These are phyloP conservation scores for Drosophila nigromelanica DNA, from an alignment of 1,140 invertebrate species.

Conservation along the genomic window DNA sequence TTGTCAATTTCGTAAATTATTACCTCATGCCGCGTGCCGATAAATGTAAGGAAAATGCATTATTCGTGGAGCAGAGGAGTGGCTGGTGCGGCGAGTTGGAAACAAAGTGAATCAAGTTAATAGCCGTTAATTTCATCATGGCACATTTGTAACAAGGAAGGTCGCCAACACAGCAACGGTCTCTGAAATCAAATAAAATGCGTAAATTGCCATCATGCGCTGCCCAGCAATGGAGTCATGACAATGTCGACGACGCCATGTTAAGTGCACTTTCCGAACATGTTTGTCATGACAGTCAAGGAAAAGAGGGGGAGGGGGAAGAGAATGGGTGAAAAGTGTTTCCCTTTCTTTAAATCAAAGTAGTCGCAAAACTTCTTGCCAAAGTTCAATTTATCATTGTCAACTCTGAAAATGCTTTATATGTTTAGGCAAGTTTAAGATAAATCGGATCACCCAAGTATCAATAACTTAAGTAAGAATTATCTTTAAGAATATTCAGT, in stretches of 20 bases:
- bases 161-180: constrained; percentile 42
- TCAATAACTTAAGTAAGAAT: not conserved
- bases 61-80: constrained; percentile 3
- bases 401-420: constrained; percentile 8
- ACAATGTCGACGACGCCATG: constrained; percentile 47
- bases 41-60: constrained; percentile 56
- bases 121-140: constrained; percentile 77
- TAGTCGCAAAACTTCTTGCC: constrained; percentile 11
- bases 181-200: constrained; percentile 73
- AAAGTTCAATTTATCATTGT: constrained; percentile 38
- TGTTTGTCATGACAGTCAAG: constrained; percentile 13
- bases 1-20: constrained; percentile 80
- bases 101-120: constrained; percentile 78
- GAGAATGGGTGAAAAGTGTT: not conserved
- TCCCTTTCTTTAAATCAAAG: constrained; percentile 12
- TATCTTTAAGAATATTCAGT: too few species aligned
- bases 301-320: not conserved
- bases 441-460: constrained; percentile 13
- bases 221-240: constrained; percentile 21
- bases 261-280: constrained; percentile 33
- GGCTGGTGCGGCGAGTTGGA: constrained; percentile 24
- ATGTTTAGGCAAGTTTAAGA: constrained; percentile 18
- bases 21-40: constrained; percentile 62
- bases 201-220: constrained; percentile 63
- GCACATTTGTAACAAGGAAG: constrained; percentile 75